A percentile compares a stretch with the other conserved stretches of the same genome.
These are phyloP conservation scores for Tenualosa ilisha DNA, from an alignment of 2,797 vertebrate genomes.

Conservation along the genomic window DNA sequence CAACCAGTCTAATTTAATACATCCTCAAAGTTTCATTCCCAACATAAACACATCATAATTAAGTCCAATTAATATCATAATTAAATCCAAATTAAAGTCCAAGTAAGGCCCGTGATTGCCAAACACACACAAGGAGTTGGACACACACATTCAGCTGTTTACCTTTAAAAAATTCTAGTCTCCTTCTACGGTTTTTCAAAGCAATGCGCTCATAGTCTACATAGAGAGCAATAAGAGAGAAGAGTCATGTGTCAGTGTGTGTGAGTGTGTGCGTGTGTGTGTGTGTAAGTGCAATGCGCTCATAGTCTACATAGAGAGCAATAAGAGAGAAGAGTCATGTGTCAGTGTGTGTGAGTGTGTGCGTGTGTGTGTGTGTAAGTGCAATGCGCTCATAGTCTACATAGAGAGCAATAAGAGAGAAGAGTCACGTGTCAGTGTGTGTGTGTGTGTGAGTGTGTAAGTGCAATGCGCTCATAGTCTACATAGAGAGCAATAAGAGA, in stretches of 20 bases:
- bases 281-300: not conserved
- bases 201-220: constrained; percentile 83
- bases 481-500: no score
- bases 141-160: constrained; percentile 61
- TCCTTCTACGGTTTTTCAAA: constrained; percentile 89
- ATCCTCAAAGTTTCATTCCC: not conserved
- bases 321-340: no score
- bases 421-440: no score
- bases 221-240: constrained; percentile 71
- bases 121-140: not conserved
- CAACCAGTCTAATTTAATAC: not conserved
- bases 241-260: constrained; percentile 8
- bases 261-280: not conserved
- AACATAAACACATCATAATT: not conserved
- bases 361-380: no score
- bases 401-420: no score
- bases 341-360: no score
- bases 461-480: no score
- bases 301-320: no score
- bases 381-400: no score
- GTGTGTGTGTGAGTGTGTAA: no score
- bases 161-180: constrained; percentile 90
- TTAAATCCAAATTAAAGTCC: no score
- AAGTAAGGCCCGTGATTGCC: no score
- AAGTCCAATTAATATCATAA: not conserved